A percentile compares a stretch with the other conserved stretches of the same genome.
These are phyloP conservation scores for Enteromius thamalakanensis DNA, from an alignment of 2,797 vertebrate species.

Conservation along the genomic window DNA sequence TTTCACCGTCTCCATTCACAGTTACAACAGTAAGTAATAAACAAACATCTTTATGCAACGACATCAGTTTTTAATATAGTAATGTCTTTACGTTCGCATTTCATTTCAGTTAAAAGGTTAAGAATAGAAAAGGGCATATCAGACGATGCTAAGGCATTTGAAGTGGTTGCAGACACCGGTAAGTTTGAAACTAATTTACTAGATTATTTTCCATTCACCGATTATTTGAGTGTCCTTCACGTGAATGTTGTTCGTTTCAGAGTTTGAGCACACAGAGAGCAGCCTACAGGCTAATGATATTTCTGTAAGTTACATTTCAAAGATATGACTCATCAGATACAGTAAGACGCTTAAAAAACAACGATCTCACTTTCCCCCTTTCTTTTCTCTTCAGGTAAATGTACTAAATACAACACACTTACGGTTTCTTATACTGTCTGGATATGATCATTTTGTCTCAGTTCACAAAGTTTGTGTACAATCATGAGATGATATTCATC, in stretches of 20 bases:
- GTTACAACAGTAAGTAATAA: constrained; percentile 83
- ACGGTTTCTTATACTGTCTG: constrained; percentile 88
- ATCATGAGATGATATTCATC: constrained; percentile 49
- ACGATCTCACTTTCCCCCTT: background rate
- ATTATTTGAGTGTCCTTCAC: background rate
- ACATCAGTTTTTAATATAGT: background rate
- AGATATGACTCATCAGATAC: background rate
- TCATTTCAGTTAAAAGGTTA: constrained; percentile 81
- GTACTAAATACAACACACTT: constrained; percentile 83
- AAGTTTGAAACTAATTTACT: constrained; percentile 28
- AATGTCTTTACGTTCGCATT: background rate
- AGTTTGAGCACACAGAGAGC: constrained; percentile 84
- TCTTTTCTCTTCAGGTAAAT: constrained; percentile 75
- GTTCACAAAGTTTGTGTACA: constrained; percentile 81
- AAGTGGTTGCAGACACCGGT: constrained; percentile 87
- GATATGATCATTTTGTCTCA: constrained; percentile 91
- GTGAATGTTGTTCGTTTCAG: constrained; percentile 67
- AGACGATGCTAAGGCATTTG: constrained; percentile 82
- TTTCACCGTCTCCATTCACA: constrained; percentile 81
- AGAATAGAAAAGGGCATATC: constrained; percentile 85
- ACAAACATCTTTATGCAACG: background rate
- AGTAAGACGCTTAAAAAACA: background rate
- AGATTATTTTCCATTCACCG: too few relatives aligned
- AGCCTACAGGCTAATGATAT: constrained; percentile 88
- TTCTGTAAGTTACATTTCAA: constrained; percentile 78